Evolutionary conservation across 2,113 vertebrate genomes (phyloP).

Genomic region (Limanda limanda): DNA sequence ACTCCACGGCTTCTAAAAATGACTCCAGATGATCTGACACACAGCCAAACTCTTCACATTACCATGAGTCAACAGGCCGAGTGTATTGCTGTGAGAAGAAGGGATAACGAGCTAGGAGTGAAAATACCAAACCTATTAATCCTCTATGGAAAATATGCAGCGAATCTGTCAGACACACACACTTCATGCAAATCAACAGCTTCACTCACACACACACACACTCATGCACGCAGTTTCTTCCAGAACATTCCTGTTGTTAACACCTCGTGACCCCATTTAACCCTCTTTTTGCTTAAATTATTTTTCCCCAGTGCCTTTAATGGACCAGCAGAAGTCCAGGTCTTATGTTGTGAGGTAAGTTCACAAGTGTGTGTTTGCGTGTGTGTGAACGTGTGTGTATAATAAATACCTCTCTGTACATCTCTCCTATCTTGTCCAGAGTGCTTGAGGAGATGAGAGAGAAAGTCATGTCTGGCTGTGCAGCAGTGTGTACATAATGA

Average conservation of each 20-base stretch:
- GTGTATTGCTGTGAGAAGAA: constrained; percentile 30
- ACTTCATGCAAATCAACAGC: background rate
- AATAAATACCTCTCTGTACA: background rate
- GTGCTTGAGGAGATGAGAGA: constrained; percentile 41
- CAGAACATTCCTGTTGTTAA: constrained; percentile 20
- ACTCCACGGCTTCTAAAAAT: constrained; percentile 70
- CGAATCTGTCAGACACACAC: background rate
- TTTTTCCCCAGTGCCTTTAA: constrained; percentile 45
- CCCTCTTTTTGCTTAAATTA: constrained; percentile 12
- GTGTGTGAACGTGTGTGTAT: background rate
- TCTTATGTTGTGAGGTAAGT: constrained; percentile 56
- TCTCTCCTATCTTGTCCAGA: constrained; percentile 42
- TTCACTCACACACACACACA: background rate
- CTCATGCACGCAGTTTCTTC: background rate
- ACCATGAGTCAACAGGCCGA: constrained; percentile 65
- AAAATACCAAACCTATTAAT: constrained; percentile 50
- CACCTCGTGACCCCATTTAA: constrained; percentile 22
- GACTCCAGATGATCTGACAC: constrained; percentile 69
- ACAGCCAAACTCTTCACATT: constrained; percentile 72
- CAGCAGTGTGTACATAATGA: constrained; percentile 57
- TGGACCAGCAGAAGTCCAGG: constrained; percentile 53
- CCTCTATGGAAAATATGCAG: constrained; percentile 24
- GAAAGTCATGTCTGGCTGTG: constrained; percentile 30
- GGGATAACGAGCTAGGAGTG: constrained; percentile 48
- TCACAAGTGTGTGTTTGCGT: background rate